A percentile compares a stretch with the other conserved stretches of the same genome.
These are phyloP conservation scores for Tiliqua scincoides DNA, from an alignment of 2,113 vertebrate species.

Conservation along the genomic window DNA sequence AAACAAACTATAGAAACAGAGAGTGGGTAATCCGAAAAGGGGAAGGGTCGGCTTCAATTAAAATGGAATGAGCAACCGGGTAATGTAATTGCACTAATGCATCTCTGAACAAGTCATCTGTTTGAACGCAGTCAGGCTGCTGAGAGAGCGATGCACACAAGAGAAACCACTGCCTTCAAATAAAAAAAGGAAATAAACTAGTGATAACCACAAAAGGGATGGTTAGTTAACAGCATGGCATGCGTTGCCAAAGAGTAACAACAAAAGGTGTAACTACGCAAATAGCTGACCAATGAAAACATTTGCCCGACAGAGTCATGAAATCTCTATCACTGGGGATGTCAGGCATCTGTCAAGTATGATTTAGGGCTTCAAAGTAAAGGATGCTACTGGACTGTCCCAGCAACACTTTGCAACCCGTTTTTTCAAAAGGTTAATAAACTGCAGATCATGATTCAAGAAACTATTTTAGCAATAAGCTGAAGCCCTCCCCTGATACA, in stretches of 20 bases:
- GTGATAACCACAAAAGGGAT: rapidly evolving
- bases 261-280: background rate
- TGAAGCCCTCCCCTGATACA: background rate
- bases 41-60: conserved; percentile 19
- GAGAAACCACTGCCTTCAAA: background rate
- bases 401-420: background rate
- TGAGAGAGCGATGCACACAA: rapidly evolving
- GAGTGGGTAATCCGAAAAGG: conserved; percentile 9
- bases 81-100: conserved; percentile 29
- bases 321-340: background rate
- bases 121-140: conserved; percentile 20
- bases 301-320: background rate
- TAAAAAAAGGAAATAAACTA: background rate
- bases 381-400: background rate
- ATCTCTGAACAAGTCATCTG: conserved; percentile 40
- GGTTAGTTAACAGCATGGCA: background rate
- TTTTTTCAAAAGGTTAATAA: background rate
- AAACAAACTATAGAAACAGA: rapidly evolving
- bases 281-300: background rate
- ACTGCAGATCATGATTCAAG: background rate
- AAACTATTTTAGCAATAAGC: background rate
- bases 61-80: conserved; percentile 24
- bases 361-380: background rate
- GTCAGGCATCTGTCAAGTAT: background rate
- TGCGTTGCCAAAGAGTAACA: background rate